Conservation (phyloP, 2,888 invertebrate genomes). For the Itoplectis maculator region DNA sequence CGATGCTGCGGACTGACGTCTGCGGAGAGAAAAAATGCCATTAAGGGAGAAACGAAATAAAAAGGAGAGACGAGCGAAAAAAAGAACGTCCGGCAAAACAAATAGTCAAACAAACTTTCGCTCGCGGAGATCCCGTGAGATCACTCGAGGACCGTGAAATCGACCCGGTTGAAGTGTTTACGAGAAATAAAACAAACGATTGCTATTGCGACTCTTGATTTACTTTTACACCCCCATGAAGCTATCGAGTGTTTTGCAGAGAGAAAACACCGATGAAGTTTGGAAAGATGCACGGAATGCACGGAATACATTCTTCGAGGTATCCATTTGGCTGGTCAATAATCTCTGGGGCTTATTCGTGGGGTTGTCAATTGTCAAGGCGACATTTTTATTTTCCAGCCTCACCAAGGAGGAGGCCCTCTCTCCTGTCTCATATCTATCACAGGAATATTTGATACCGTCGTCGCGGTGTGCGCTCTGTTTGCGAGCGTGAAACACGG, state of each 20-base stretch:
- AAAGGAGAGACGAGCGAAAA: no score
- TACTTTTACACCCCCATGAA: background rate
- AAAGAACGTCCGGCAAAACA: background rate
- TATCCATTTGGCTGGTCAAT: no score
- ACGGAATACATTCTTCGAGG: background rate
- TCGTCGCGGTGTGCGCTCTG: conserved; percentile 7
- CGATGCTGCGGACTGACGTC: conserved; percentile 13
- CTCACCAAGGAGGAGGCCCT: no score
- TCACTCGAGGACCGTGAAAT: background rate
- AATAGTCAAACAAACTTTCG: conserved; percentile 9
- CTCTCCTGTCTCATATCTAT: conserved; percentile 29
- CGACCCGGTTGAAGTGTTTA: background rate
- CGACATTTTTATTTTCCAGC: background rate
- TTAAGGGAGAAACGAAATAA: background rate
- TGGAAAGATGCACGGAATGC: no score
- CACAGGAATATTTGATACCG: conserved; percentile 39
- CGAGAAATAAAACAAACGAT: background rate
- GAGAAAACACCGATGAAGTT: no score
- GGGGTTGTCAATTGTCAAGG: background rate
- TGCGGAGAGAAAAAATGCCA: conserved; percentile 16
- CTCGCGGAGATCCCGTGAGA: background rate
- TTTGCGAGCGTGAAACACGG: conserved; percentile 26
- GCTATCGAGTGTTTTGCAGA: no score
- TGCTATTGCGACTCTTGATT: background rate
- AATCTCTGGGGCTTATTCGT: background rate